Percentiles rank a stretch among this genome's conserved stretches.
Conservation (phyloP, 2,797 vertebrate species). For the Alectoris magna region DNA sequence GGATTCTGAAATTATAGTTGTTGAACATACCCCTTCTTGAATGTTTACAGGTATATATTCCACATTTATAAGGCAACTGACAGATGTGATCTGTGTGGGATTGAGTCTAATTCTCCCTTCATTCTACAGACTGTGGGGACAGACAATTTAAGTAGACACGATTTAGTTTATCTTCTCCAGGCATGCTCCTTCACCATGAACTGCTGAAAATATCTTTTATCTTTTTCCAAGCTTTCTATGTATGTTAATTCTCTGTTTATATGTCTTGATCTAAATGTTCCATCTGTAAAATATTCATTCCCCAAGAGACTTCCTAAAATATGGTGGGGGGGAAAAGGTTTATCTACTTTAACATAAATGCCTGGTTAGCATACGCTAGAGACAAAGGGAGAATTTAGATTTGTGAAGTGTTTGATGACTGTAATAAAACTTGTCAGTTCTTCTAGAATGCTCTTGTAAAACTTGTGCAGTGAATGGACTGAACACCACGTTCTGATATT, state of each 20-base stretch:
- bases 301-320: not conserved
- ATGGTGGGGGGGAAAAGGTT: not conserved
- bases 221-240: not conserved
- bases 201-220: not conserved
- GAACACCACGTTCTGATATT: not conserved
- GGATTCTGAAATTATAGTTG: not conserved
- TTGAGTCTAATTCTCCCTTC: not conserved
- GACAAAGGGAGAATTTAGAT: not conserved
- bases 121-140: not conserved
- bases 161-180: not conserved
- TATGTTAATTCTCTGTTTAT: not conserved
- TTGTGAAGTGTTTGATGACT: not conserved
- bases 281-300: not conserved
- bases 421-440: not conserved
- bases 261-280: not conserved
- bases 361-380: not conserved
- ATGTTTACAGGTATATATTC: not conserved
- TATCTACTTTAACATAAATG: not conserved
- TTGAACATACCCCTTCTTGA: not conserved
- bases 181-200: not conserved
- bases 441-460: not conserved
- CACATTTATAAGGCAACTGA: not conserved
- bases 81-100: not conserved
- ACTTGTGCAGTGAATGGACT: not conserved
- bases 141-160: not conserved